phyloP scores from a whole-genome alignment of 2,888 invertebrate species.

The Caenorhabditis parvicauda region DNA sequence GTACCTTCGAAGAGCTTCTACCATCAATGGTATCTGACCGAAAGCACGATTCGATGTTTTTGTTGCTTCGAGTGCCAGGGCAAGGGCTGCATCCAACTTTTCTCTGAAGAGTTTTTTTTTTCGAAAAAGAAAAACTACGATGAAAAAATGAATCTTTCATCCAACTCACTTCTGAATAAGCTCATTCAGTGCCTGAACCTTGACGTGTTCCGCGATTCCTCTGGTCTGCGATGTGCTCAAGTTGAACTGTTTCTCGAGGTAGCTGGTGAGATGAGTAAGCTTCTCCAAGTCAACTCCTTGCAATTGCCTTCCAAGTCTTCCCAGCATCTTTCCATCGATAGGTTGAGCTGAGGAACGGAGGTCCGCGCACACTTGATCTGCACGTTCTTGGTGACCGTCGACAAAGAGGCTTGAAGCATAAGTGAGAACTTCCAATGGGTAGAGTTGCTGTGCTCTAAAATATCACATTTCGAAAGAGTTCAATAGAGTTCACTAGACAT shows the following conservation, averaged over 20 bases:
- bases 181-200: slow-evolving; percentile 11
- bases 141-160: background rate
- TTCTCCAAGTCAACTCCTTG: slow-evolving; percentile 13
- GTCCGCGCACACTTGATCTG: slow-evolving; percentile 24
- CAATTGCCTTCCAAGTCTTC: slow-evolving; percentile 15
- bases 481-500: too few relatives aligned
- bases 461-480: too few relatives aligned
- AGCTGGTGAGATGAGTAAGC: slow-evolving; percentile 15
- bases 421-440: slow-evolving; percentile 3
- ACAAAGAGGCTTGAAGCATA: slow-evolving; percentile 23
- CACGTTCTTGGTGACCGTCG: slow-evolving; percentile 14
- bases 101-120: slow-evolving; percentile 3
- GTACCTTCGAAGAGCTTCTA: slow-evolving; percentile 15
- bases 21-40: slow-evolving; percentile 27
- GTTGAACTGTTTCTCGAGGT: slow-evolving; percentile 21
- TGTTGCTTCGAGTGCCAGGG: slow-evolving; percentile 23
- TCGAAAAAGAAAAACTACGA: too few relatives aligned
- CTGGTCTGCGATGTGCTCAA: slow-evolving; percentile 4
- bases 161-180: slow-evolving; percentile 12
- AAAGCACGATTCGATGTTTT: slow-evolving; percentile 14
- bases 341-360: slow-evolving; percentile 16
- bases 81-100: slow-evolving; percentile 15
- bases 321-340: slow-evolving; percentile 16
- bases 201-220: slow-evolving; percentile 20
- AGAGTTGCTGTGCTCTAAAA: background rate